phyloP scores from a whole-genome alignment of 2,797 vertebrate species.

The Periparus ater region DNA sequence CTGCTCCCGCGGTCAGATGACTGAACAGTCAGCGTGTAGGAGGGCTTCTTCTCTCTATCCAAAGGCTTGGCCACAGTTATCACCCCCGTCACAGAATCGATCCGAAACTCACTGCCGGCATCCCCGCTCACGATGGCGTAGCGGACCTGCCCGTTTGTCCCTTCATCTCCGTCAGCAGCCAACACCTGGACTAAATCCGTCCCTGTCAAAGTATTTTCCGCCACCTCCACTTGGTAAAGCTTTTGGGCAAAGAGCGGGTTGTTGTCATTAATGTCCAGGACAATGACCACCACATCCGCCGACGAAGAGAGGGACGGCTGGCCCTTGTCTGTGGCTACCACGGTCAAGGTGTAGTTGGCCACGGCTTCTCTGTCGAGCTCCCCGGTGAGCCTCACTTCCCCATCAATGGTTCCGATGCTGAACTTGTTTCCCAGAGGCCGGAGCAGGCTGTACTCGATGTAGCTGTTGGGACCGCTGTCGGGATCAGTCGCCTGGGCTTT shows the following conservation, averaged over 20 bases:
- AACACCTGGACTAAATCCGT: conserved; percentile 88
- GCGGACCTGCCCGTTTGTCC: conserved; percentile 92
- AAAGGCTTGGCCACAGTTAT: conserved; percentile 90
- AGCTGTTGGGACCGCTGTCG: conserved; percentile 96
- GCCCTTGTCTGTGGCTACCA: conserved; percentile 94
- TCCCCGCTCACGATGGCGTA: conserved; percentile 85
- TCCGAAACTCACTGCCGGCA: conserved; percentile 83
- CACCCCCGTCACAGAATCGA: conserved; percentile 91
- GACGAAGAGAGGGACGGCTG: conserved; percentile 87
- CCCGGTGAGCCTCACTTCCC: conserved; percentile 85
- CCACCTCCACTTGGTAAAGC: conserved; percentile 87
- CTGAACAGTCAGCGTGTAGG: conserved; percentile 87
- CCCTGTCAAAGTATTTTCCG: conserved; percentile 88
- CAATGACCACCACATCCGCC: conserved; percentile 85
- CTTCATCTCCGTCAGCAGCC: conserved; percentile 89
- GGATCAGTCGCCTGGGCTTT: conserved; percentile 86
- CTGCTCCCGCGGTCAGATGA: conserved; percentile 90
- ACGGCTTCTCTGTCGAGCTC: conserved; percentile 92
- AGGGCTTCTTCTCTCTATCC: conserved; percentile 84
- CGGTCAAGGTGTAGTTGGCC: conserved; percentile 89
- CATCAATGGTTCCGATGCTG: conserved; percentile 87
- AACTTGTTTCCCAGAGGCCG: conserved; percentile 84
- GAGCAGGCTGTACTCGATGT: conserved; percentile 91
- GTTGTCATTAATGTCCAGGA: conserved; percentile 95
- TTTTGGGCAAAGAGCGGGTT: conserved; percentile 89